Base-by-base conservation (phyloP, 2,888 invertebrate genomes). In the Catocala nupta region DNA sequence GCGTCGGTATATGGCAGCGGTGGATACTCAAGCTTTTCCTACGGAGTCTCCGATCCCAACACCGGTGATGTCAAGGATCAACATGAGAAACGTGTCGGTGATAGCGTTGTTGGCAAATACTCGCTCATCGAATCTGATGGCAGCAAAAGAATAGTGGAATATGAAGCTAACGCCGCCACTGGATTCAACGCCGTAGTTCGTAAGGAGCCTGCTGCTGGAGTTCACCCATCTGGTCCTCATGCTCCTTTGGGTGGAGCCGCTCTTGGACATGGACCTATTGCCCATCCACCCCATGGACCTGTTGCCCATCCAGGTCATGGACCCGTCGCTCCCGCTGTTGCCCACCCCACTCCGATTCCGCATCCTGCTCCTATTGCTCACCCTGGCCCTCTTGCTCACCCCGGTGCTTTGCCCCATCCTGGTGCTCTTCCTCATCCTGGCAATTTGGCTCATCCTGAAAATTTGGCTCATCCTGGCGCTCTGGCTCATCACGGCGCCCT, bases 81-180 rank as follows among this genome's bases (percentile, higher is more conserved):
- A 82, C 94, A 95, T 55, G 96, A 96, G 85, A 94, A 93, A 34
- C 94, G 96, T 13, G 92, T 94, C 55, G 96, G 96, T 16, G 95
- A 95, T 83, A 95, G 93, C 63, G 96, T 96, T n/a, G 94, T 95
- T 48, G 90, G 90, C 34, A 88, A 90, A 79, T 90, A 90, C 77
- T 90, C 90, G n/a, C 81, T 90, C 43, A 80, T 95, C 87, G 82
- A 95, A 77, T 91, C 96, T 1, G 96, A 96, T 82, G 96, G 96
- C 71, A 95, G 94, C 8, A 89, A 89, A 68, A 94, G 96, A 65
- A 94, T 94, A 11, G 96, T 96, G 2, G 95, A 96, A 71, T 96
- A 96, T 71, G 80, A 84, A 13, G 88, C 89, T 44, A 85, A 90
- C 68, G 82, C 89, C 54, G 83, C 85, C 39, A 79, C 84, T 68